Conservation (phyloP, 2,888 invertebrate species). For the Acrocyrtus sp. region DNA sequence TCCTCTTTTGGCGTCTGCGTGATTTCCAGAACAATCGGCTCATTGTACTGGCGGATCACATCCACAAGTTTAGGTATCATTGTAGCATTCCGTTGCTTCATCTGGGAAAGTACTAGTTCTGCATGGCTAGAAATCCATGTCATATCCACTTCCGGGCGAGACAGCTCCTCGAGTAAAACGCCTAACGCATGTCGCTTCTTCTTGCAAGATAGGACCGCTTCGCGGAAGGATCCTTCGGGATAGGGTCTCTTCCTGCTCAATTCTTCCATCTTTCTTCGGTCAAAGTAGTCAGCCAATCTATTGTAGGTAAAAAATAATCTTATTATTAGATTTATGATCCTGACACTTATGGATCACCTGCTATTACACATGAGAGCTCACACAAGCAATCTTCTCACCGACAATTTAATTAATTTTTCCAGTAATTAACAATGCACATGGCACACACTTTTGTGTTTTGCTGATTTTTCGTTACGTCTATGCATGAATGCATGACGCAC, state of each 20-base stretch:
- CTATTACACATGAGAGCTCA: too few species aligned
- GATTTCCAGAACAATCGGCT: slow-evolving; percentile 29
- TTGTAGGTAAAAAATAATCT: too few species aligned
- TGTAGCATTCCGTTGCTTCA: slow-evolving; percentile 1
- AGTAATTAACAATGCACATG: too few species aligned
- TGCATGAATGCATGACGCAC: too few species aligned
- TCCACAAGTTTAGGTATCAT: slow-evolving; percentile 18
- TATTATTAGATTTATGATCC: too few species aligned
- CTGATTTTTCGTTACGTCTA: too few species aligned
- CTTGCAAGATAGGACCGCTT: not conserved
- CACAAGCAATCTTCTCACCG: too few species aligned
- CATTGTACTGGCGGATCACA: not conserved
- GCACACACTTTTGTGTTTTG: too few species aligned
- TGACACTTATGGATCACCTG: too few species aligned
- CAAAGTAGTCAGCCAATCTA: not conserved
- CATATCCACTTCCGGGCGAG: slow-evolving; percentile 16
- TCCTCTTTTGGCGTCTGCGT: not conserved
- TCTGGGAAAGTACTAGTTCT: not conserved
- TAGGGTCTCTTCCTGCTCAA: too few species aligned
- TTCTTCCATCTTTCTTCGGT: not conserved
- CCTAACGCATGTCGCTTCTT: not conserved
- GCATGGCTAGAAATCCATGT: slow-evolving; percentile 11
- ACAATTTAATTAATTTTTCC: too few species aligned
- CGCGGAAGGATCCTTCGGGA: not conserved
- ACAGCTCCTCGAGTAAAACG: slow-evolving; percentile 19